Conservation (phyloP, 2,888 invertebrate species). For the Eupithecia inturbata region DNA sequence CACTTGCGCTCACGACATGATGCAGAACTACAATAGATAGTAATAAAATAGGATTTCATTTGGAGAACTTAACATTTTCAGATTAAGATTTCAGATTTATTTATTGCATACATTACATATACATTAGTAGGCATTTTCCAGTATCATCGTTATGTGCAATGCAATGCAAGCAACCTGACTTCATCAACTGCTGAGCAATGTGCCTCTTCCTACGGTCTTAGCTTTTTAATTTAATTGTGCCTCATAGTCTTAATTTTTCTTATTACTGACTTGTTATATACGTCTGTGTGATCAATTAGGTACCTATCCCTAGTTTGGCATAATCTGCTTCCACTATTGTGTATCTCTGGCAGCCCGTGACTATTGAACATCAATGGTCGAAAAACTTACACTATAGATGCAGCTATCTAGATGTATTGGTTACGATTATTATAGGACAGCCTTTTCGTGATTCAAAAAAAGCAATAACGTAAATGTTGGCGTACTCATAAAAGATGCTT, state of each 20-base stretch:
- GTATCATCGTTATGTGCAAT: background rate
- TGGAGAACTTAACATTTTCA: background rate
- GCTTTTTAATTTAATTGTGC: background rate
- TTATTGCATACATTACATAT: too few relatives aligned
- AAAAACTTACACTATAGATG: background rate
- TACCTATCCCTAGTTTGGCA: background rate
- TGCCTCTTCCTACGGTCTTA: background rate
- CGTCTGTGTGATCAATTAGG: background rate
- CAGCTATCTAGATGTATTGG: background rate
- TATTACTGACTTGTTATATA: background rate
- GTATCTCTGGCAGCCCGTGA: background rate
- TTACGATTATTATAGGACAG: background rate
- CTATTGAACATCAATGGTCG: background rate
- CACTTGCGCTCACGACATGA: slow-evolving; percentile 70
- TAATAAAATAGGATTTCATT: background rate
- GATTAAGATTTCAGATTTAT: too few relatives aligned
- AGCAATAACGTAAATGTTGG: background rate
- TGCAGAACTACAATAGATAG: slow-evolving; percentile 19
- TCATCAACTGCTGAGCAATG: background rate
- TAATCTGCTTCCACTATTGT: background rate
- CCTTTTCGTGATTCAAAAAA: background rate
- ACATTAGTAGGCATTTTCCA: too few relatives aligned
- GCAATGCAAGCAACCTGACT: background rate
- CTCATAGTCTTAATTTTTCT: background rate
- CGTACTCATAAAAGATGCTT: background rate